These are phyloP conservation scores for Caenorhabditis angaria DNA, from an alignment of 2,888 invertebrate species.

Conservation along the genomic window DNA sequence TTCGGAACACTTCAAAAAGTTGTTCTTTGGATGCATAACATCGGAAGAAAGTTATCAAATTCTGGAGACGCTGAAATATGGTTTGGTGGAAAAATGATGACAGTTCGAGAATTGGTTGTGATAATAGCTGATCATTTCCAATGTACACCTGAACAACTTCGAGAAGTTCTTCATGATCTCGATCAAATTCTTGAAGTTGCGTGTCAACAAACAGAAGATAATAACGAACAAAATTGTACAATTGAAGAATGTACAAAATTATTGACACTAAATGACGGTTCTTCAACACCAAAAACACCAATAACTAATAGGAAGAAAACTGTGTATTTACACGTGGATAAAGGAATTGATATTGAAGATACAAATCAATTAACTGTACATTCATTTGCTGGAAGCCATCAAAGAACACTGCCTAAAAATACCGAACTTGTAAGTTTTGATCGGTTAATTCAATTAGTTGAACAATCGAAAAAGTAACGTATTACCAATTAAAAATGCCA, in stretches of 20 bases:
- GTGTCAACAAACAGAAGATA: conserved; percentile 32
- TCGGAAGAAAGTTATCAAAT: conserved; percentile 45
- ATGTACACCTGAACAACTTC: conserved; percentile 46
- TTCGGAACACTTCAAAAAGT: conserved; percentile 50
- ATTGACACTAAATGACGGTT: not conserved
- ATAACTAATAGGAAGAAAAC: conserved; percentile 16
- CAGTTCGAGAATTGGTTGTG: conserved; percentile 55
- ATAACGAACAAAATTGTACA: conserved; percentile 10
- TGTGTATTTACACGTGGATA: conserved; percentile 12
- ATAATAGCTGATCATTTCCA: conserved; percentile 58
- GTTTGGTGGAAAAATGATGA: conserved; percentile 61
- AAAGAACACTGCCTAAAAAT: conserved; percentile 32
- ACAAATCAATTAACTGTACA: conserved; percentile 33
- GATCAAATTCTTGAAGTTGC: conserved; percentile 55
- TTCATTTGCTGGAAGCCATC: conserved; percentile 32
- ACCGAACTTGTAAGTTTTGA: conserved; percentile 17
- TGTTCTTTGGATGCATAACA: conserved; percentile 55
- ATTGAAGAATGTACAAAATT: conserved; percentile 11
- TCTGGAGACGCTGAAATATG: conserved; percentile 61
- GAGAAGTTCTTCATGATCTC: conserved; percentile 53
- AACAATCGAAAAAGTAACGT: conserved; percentile 4
- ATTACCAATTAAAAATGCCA: not conserved
- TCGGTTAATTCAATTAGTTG: not conserved
- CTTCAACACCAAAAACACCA: not conserved
- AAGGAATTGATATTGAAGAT: conserved; percentile 15